Evolutionary conservation across 2,888 invertebrate genomes (phyloP).

Genomic region (Drosophila macrothrix): DNA sequence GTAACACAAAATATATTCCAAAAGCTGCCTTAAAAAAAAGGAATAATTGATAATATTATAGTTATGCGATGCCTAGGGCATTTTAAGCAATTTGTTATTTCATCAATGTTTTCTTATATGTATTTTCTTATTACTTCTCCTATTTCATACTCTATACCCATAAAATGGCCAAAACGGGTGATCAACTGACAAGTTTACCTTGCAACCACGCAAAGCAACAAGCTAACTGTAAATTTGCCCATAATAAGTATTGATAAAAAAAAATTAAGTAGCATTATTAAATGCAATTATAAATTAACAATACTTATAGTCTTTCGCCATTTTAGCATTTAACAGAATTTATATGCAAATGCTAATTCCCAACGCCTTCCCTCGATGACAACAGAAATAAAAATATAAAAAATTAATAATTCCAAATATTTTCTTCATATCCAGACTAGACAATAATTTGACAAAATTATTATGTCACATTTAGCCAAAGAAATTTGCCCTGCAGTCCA

Average conservation of each 20-base stretch:
- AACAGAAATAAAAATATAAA: background rate
- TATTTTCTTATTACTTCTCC: background rate
- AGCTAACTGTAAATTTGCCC: background rate
- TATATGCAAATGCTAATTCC: background rate
- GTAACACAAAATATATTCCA: background rate
- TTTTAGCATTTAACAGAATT: background rate
- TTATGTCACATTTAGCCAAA: conserved; percentile 16
- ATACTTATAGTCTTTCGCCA: background rate
- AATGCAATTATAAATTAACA: conserved; percentile 3
- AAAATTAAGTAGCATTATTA: conserved; percentile 10
- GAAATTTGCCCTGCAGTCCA: conserved; percentile 40
- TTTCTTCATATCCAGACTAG: background rate
- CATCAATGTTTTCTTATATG: background rate
- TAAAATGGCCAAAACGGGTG: background rate
- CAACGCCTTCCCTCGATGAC: background rate
- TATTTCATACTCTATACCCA: background rate
- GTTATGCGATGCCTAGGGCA: background rate
- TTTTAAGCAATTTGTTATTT: background rate
- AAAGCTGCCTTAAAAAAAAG: background rate
- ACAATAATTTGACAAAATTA: conserved; percentile 43
- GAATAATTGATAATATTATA: conserved; percentile 5
- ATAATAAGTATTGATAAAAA: conserved; percentile 4
- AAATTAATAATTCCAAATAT: background rate
- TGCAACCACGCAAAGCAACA: conserved; percentile 8
- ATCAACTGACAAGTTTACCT: background rate